Conservation (phyloP, 1,140 invertebrate genomes). For the Lordiphosa clarofinis region DNA sequence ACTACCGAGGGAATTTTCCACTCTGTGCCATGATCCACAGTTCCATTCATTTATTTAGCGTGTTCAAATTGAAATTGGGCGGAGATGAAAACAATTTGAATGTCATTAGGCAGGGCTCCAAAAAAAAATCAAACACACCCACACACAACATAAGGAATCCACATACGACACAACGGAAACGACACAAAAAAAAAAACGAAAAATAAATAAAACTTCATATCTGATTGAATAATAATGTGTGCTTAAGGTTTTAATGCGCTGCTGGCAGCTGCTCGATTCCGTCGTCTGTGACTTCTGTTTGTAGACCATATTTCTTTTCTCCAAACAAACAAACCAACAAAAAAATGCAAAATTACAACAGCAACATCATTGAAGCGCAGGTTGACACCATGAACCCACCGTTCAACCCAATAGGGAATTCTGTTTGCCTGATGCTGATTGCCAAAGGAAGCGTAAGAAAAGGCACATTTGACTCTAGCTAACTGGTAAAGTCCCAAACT, state of each 20-base stretch:
- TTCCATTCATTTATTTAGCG: constrained; percentile 49
- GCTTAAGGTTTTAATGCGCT: constrained; percentile 72
- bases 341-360: constrained; percentile 56
- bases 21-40: constrained; percentile 23
- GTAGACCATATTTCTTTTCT: constrained; percentile 18
- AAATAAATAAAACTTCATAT: constrained; percentile 64
- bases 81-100: constrained; percentile 53
- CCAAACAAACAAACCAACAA: constrained; percentile 6
- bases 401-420: constrained; percentile 55
- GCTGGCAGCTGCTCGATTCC: constrained; percentile 38
- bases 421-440: constrained; percentile 57
- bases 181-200: constrained; percentile 27
- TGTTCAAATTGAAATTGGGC: constrained; percentile 30
- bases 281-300: constrained; percentile 16
- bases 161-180: constrained; percentile 14
- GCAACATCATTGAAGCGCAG: constrained; percentile 21
- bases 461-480: background rate
- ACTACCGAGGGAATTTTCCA: constrained; percentile 2
- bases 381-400: constrained; percentile 18
- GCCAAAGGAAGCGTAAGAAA: constrained; percentile 43
- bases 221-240: constrained; percentile 77
- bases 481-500: background rate
- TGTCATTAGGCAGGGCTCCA: constrained; percentile 39
- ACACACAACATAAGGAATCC: constrained; percentile 3
- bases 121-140: constrained; percentile 12